phyloP scores from a whole-genome alignment of 1,140 invertebrate species.

The Orchesella cincta region DNA sequence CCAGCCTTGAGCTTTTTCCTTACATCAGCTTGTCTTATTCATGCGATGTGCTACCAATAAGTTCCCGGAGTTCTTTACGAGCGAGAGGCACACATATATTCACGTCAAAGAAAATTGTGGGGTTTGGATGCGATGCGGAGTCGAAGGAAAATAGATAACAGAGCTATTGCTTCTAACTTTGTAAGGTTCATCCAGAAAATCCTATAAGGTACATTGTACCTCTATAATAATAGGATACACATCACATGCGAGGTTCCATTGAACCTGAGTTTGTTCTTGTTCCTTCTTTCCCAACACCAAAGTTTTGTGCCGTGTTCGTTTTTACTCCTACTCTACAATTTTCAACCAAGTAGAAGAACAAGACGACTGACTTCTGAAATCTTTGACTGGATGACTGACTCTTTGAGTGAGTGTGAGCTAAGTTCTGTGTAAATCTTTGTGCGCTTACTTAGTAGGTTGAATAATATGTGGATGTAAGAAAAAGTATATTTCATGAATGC shows the following conservation, averaged over 20 bases:
- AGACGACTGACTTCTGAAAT: slow-evolving; percentile 10
- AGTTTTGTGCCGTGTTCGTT: background rate
- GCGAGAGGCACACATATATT: background rate
- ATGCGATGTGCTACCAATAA: too few relatives aligned
- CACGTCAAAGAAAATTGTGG: background rate
- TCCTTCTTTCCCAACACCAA: too few relatives aligned
- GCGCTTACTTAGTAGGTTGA: background rate
- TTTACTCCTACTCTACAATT: background rate
- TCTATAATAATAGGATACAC: too few relatives aligned
- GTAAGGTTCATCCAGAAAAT: background rate
- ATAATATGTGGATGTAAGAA: background rate
- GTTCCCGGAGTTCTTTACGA: background rate
- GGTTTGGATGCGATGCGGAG: background rate
- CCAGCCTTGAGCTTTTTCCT: background rate
- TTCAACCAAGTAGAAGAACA: slow-evolving; percentile 5
- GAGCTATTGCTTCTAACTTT: background rate
- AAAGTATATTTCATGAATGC: background rate
- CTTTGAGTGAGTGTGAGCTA: background rate
- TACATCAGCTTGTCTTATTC: too few relatives aligned
- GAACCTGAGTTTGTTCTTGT: too few relatives aligned
- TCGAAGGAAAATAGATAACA: background rate
- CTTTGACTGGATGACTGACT: slow-evolving; percentile 28
- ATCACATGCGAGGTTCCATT: background rate
- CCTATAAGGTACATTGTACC: too few relatives aligned
- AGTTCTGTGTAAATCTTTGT: background rate